Conservation (phyloP, 2,113 vertebrate genomes). For the Acanthisitta chloris region DNA sequence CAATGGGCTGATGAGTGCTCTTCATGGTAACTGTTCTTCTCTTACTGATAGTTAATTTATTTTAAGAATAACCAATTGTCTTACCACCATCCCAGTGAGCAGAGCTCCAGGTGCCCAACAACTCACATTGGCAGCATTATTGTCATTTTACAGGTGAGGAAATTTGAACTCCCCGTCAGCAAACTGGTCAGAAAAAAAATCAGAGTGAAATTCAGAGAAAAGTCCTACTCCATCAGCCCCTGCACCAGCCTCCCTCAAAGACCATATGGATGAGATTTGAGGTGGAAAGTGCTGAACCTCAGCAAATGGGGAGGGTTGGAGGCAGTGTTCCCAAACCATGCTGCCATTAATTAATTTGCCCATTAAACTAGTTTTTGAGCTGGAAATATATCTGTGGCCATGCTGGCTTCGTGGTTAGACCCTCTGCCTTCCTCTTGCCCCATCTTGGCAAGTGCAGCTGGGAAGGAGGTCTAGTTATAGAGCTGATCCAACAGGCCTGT, state of each 20-base stretch:
- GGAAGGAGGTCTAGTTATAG: not conserved
- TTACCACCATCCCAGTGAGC: not conserved
- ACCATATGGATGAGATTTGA: accelerated
- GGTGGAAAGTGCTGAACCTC: not conserved
- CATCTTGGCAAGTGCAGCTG: not conserved
- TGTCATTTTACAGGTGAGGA: not conserved
- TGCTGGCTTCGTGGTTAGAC: not conserved
- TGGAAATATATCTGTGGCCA: not conserved
- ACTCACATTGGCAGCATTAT: not conserved
- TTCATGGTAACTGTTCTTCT: not conserved
- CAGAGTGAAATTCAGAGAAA: not conserved
- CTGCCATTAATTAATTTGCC: not conserved
- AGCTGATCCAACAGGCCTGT: not conserved
- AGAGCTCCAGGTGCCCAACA: not conserved
- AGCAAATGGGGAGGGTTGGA: not conserved
- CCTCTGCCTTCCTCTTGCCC: not conserved
- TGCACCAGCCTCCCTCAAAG: accelerated
- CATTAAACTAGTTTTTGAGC: not conserved
- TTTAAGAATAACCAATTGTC: not conserved
- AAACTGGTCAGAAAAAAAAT: not conserved
- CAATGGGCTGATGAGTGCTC: not conserved
- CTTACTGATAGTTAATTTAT: not conserved
- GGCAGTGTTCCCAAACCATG: not conserved
- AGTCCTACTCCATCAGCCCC: not conserved
- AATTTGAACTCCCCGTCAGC: not conserved